A percentile compares a stretch with the other conserved stretches of the same genome.
Conservation (phyloP, 2,888 invertebrate species). For the Mythimna impura region DNA sequence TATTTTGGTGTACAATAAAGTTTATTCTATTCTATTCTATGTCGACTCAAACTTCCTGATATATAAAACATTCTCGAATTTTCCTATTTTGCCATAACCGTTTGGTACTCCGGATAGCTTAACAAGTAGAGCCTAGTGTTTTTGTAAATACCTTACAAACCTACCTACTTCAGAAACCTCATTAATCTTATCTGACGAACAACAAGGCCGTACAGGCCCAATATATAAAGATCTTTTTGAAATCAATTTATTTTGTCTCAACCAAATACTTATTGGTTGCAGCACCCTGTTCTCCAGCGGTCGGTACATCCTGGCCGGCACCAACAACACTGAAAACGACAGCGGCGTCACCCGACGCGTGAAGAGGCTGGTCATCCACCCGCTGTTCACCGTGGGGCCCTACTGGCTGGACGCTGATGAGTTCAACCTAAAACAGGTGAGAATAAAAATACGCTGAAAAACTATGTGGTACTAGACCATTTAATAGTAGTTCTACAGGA, state of each 20-base stretch:
- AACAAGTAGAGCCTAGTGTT: neutral
- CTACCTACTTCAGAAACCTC: neutral
- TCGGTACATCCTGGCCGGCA: conserved; percentile 79
- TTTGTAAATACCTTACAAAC: neutral
- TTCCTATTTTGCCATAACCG: neutral
- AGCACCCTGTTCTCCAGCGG: conserved; percentile 80
- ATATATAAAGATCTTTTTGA: no score
- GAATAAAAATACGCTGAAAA: neutral
- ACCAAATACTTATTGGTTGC: conserved; percentile 28
- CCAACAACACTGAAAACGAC: conserved; percentile 78
- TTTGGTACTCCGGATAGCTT: no score
- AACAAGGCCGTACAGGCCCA: neutral
- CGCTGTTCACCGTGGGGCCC: conserved; percentile 84
- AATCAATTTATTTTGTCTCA: neutral
- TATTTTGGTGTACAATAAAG: no score
- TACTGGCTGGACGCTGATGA: conserved; percentile 82
- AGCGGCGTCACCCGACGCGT: conserved; percentile 74
- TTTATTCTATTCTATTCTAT: no score
- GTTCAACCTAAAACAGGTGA: conserved; percentile 78
- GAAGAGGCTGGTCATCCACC: conserved; percentile 82
- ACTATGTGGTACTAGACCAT: neutral
- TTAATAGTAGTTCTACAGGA: neutral
- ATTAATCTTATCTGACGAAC: no score
- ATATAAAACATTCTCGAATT: neutral
- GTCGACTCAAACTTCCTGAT: neutral